Conservation (phyloP, 1,140 invertebrate genomes). For the Drosophila nasuta region DNA sequence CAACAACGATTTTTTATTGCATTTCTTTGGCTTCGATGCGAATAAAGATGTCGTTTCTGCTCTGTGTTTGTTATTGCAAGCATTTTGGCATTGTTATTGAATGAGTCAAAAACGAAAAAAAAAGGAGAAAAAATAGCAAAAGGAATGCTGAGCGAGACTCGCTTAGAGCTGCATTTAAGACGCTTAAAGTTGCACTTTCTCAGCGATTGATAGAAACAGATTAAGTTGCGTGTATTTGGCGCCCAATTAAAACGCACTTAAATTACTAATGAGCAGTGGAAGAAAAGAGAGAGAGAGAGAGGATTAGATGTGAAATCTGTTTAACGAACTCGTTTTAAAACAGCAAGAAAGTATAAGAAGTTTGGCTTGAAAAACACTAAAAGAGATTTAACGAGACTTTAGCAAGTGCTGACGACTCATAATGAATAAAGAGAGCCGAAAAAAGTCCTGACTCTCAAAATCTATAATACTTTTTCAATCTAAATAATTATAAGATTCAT, state of each 20-base stretch:
- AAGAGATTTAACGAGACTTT: too few relatives aligned
- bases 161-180: conserved; percentile 4
- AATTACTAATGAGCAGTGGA: conserved; percentile 4
- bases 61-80: conserved; percentile 12
- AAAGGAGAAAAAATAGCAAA: neutral
- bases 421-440: too few relatives aligned
- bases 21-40: conserved; percentile 59
- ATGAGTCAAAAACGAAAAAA: conserved; percentile 26
- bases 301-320: too few relatives aligned
- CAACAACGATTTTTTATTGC: conserved; percentile 66
- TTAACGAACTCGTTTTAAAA: too few relatives aligned
- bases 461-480: too few relatives aligned
- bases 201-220: neutral
- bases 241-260: conserved; percentile 19
- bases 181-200: conserved; percentile 19
- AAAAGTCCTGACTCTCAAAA: too few relatives aligned
- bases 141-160: neutral
- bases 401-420: too few relatives aligned
- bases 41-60: conserved; percentile 54
- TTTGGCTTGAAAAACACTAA: too few relatives aligned
- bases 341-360: too few relatives aligned
- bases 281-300: too few relatives aligned
- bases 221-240: conserved; percentile 11
- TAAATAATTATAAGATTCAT: too few relatives aligned
- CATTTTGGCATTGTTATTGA: conserved; percentile 41